These are phyloP conservation scores for Eueides isabella DNA, from an alignment of 1,140 invertebrate species.

Conservation along the genomic window DNA sequence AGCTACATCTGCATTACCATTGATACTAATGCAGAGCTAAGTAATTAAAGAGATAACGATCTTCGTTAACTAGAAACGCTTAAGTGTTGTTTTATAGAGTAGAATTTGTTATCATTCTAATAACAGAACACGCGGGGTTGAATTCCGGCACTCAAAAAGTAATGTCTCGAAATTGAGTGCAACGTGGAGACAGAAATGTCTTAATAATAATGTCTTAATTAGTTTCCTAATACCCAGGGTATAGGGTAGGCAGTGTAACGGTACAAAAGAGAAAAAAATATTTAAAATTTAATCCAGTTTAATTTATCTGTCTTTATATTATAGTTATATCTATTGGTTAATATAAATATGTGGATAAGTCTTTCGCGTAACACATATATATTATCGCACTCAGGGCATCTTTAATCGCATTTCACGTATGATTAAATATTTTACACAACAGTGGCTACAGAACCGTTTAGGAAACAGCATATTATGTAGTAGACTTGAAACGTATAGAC, in stretches of 20 bases:
- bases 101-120: not conserved
- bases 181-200: too few species aligned
- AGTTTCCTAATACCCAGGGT: too few species aligned
- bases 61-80: not conserved
- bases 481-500: not conserved
- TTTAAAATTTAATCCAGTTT: not conserved
- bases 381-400: not conserved
- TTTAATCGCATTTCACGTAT: conserved; percentile 10
- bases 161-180: too few species aligned
- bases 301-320: not conserved
- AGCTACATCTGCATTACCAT: not conserved
- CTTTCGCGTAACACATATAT: not conserved
- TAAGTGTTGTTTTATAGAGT: too few species aligned
- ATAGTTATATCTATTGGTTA: too few species aligned
- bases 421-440: conserved; percentile 3
- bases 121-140: too few species aligned
- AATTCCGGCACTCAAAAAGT: too few species aligned
- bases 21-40: not conserved
- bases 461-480: not conserved
- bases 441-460: not conserved
- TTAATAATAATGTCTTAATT: too few species aligned
- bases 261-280: too few species aligned
- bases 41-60: conserved; percentile 3
- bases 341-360: not conserved
- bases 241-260: too few species aligned